Base-by-base conservation (phyloP, 2,797 vertebrate species). In the Phaenicophaeus curvirostris region DNA sequence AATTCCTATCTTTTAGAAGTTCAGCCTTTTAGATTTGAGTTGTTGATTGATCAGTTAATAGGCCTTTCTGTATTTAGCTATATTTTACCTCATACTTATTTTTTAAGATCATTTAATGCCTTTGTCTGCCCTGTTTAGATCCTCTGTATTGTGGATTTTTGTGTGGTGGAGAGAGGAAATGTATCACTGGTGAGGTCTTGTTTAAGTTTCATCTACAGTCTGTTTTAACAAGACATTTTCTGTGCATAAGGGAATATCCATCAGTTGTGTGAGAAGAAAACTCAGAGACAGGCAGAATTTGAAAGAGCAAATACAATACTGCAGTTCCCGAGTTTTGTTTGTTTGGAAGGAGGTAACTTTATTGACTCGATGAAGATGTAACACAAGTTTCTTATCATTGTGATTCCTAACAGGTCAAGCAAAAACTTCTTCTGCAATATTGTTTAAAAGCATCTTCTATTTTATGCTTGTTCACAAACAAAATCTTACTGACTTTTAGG, bases 1-100 rank as follows among this genome's bases (percentile, higher is more conserved):
- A 80, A 81, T 82, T 93, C 85, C 62, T 93, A 18, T 89, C 80
- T 89, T 90, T 68, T 58, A 90, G 81, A 87, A 89, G 69, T 90
- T 93, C 73, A 90, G 59, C 58, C 55, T 81, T 94, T 91, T 78
- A 86, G 75, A 65, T 80, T 75, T n/a, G 81, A 59, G 55, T 79
- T 91, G 75, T 71, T 80, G 69, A 87, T 79, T 87, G 51, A 89
- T 96, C 68, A 87, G 54, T 91, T 95, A 92, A 87, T 86, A 85
- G 86, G 24, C n/a, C 39, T 84, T 90, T 85, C 92, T 93, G 73
- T 87, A 94, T 94, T 81, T 93, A 87, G 89, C 89, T 82, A 9
- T 57, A 55, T 89, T 94, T 91, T 82, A 74, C 73, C 73, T 96
- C 83, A 71, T 58, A 23, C 63, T 85, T 84, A 66, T 65, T 89